Evolutionary conservation across 2,113 vertebrate genomes (phyloP), one percentile per base, ranked within the genome.

Genomic region (Petaurus breviceps): DNA sequence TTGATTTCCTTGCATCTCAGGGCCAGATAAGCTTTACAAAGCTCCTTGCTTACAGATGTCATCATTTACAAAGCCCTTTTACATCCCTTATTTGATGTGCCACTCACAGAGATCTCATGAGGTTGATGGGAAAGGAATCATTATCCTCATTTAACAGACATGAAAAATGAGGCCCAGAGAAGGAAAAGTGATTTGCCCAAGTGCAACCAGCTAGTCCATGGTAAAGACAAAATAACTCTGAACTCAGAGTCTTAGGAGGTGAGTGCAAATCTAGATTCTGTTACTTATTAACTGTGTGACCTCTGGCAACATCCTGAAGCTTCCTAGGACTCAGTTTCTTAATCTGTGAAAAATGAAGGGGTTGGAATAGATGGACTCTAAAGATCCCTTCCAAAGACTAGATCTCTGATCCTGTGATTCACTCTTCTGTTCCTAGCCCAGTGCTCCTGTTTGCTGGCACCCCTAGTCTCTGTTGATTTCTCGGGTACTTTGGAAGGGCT

Each of bases 181-280:
- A 84, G 37, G 43, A 23, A 68, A 68, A 84, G 37, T 61, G 55
- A 11, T 31, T 61, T 61, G 55, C 55, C 55, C 9, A 8, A 0
- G 2, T 0, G 25, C 10, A 77, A 11, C 1, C 55, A 14, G 0
- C 10, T 25, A 89, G 0, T 51, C 8, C 0, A 23, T 4, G 0
- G 51, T 90, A 37, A 1, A 24, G 7, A 31, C 54, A 5, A 0
- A 23, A 5, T 53, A 28, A 46, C 51, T 31, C 19, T 43, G 11
- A 77, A 25, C 1, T 3, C 3, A 9, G 28, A 91, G 91, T 84
- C 68, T 8, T 51, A 50, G 4, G 3, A 0, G 0, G 19, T 43
- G 68, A 84, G 37, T 84, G 43, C 68, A 84, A 84, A 84, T 84
- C 37, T 43, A 84, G n/a, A 14, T 37, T 37, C 61, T 68, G 31